Percentiles rank a stretch among this genome's conserved stretches.
phyloP scores from a whole-genome alignment of 92 coral and sea anemone species.

The Porites lobata region DNA sequence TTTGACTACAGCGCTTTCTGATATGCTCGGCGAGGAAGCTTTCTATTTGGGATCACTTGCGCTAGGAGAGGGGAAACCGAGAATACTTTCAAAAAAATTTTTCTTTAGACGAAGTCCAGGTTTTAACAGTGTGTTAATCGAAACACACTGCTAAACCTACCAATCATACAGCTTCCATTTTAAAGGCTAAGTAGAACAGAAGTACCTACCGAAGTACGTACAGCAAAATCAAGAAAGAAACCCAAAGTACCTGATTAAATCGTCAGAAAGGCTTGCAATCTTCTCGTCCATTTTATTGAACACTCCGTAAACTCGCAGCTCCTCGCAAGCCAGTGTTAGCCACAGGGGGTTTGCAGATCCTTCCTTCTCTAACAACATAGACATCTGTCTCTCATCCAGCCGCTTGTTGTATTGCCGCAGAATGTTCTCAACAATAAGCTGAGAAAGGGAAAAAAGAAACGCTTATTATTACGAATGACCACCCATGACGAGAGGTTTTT shows the following conservation, averaged over 20 bases:
- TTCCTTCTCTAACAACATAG: constrained; percentile 83
- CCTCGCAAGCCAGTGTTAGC: constrained; percentile 98
- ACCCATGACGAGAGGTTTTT: too few relatives aligned
- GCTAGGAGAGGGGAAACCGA: too few relatives aligned
- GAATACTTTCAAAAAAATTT: too few relatives aligned
- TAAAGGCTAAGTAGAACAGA: too few relatives aligned
- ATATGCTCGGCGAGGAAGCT: too few relatives aligned
- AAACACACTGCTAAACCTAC: neutral
- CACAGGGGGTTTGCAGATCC: constrained; percentile 98
- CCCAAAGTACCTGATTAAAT: constrained; percentile 82
- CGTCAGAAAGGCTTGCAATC: constrained; percentile 88
- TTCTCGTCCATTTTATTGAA: constrained; percentile 96
- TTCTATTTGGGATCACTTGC: too few relatives aligned
- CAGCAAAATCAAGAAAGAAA: neutral
- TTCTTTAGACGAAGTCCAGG: too few relatives aligned
- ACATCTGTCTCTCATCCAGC: constrained; percentile 95
- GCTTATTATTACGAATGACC: too few relatives aligned
- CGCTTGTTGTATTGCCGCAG: constrained; percentile 96
- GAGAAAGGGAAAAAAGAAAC: constrained; percentile 6
- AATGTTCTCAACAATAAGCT: constrained; percentile 98
- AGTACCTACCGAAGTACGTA: too few relatives aligned
- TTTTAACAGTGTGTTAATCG: too few relatives aligned
- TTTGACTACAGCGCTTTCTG: neutral
- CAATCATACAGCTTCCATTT: neutral
- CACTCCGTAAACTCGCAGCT: constrained; percentile 94